phyloP scores from a whole-genome alignment of 2,888 invertebrate species.

The Xestobium rufovillosum region DNA sequence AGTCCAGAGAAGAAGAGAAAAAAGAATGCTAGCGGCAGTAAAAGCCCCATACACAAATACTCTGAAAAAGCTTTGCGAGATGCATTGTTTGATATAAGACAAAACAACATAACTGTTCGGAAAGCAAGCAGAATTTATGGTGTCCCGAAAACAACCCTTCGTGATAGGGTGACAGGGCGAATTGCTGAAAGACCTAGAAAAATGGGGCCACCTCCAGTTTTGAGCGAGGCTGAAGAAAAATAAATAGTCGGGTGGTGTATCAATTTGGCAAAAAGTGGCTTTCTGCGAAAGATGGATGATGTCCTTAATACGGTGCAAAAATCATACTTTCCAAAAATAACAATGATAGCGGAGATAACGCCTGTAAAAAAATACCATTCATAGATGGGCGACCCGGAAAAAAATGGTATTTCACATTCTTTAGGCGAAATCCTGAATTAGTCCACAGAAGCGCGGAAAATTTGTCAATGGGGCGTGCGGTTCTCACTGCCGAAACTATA shows the following conservation, averaged over 20 bases:
- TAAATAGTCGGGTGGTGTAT: conserved; percentile 13
- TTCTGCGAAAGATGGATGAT: conserved; percentile 14
- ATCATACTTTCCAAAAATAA: conserved; percentile 4
- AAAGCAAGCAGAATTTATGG: conserved; percentile 13
- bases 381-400: conserved; percentile 16
- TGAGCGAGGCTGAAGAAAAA: conserved; percentile 6
- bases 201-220: conserved; percentile 10
- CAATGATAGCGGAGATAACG: not conserved
- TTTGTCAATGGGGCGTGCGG: conserved; percentile 16
- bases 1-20: conserved; percentile 2
- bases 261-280: conserved; percentile 13
- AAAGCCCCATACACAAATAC: conserved; percentile 10
- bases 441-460: conserved; percentile 12
- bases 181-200: conserved; percentile 9
- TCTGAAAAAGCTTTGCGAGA: conserved; percentile 9
- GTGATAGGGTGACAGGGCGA: conserved; percentile 13
- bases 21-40: conserved; percentile 6
- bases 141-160: conserved; percentile 13
- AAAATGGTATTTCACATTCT: conserved; percentile 20
- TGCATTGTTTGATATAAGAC: conserved; percentile 10
- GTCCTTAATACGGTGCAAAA: conserved; percentile 5
- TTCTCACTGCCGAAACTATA: conserved; percentile 17
- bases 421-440: conserved; percentile 16
- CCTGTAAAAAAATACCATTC: conserved; percentile 15
- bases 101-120: conserved; percentile 9